Base-by-base conservation (phyloP, 2,888 invertebrate species). In the Schrankia costaestrigalis region DNA sequence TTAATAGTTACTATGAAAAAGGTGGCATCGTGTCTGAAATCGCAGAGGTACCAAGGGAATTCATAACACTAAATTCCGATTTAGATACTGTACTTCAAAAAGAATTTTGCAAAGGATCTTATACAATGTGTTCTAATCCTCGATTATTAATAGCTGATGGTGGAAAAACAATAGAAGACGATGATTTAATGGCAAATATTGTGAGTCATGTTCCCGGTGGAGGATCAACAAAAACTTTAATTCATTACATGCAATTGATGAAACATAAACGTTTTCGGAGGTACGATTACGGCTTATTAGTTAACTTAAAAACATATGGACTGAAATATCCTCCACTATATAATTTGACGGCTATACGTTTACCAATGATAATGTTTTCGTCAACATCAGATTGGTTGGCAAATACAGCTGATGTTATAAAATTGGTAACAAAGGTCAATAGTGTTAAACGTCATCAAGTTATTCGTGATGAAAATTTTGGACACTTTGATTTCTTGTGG, bases 401-500 rank as follows among this genome's bases (percentile, higher is more conserved):
- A 1, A 64, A 59, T 6, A 37, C 11, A 5, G 19, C 44, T 0
- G 71, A 68, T 44, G 41, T 68, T 11, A 11, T 41, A 2, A 68
- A 31, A 15, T 38, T 76, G 21, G 4, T 62, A 4, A 30, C 45
- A 0, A 19, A 55, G 1, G 34, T 78, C 3, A 53, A 56, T 1
- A 53, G 60, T n/a, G 37, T 57, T 4, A 34, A 48, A 5, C 22
- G 42, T 4, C 62, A 74, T 26, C 63, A 65, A 18, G 35, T 62
- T 2, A 48, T 77, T 3, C 52, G 41, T 17, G 41, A 32, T 3
- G 9, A 38, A 0, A 39, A 56, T 9, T 77, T 78, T 24, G 57
- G 58, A 11, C 77, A 78, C 23, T 60, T 62, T 2, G 72, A 75
- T 43, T 78, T 77, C 37, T 14, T 74, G 13, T 72, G 64, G 61